Evolutionary conservation across 1,140 invertebrate genomes (phyloP), one percentile per base, ranked within the genome.

Genomic region (Batillaria attramentaria): DNA sequence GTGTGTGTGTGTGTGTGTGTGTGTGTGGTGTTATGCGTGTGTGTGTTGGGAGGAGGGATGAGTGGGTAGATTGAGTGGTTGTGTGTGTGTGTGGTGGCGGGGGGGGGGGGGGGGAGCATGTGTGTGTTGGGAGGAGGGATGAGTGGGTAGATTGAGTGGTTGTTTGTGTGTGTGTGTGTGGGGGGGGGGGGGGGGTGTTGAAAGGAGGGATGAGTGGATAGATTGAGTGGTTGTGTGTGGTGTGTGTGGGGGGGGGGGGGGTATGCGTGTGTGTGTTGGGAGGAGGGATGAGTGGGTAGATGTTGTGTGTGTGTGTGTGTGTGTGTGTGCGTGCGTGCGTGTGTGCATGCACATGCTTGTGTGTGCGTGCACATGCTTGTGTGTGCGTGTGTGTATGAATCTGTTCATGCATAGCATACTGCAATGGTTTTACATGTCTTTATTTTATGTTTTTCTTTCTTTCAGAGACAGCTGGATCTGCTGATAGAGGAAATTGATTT

Each of bases 381-480:
- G 57, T n/a, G 31, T 13, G 57, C 57, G 13, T 62, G 8, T 62
- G 6, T 8, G 10, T 50, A 50, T 50, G 10, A 50, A 13, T 24
- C 10, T 50, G 10, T 50, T 50, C 46, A 10, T 50, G 10, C 10
- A 10, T 24, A 50, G 24, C 10, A 50, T 50, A 10, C 24, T 24
- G 24, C 24, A 10, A 50, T 24, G 10, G 24, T 50, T 24, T 24
- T 24, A 50, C 46, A 24, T 10, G 24, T 13, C 46, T 24, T 13
- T 50, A 13, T 24, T 13, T 50, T 50, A 13, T 50, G 46, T 10
- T 10, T 50, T 50, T 10, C 10, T 1, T 62, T 24, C 33, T 62
- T n/a, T 62, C 57, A 62, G 57, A 24, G 57, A 31, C 57, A 62
- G n/a, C 57, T 62, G 57, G 57, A 62, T n/a, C 57, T 62, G 13